phyloP scores from a whole-genome alignment of 37 sponge, comb jelly and placozoan genomes.

The Chondrilla cf. caribensis region DNA sequence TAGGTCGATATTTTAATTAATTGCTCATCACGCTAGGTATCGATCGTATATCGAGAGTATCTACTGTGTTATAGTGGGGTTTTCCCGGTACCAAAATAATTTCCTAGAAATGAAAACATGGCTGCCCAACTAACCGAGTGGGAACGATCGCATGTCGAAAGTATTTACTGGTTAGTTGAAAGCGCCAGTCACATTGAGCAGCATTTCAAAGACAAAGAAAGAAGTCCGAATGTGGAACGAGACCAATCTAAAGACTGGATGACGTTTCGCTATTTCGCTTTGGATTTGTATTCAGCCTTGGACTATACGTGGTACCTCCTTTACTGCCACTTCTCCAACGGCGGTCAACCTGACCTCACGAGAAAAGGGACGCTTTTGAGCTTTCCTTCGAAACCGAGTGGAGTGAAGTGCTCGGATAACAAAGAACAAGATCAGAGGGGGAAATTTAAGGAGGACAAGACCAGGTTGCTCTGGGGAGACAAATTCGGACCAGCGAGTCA shows the following conservation, averaged over 20 bases:
- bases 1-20: no score
- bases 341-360: slow-evolving; percentile 15
- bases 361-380: slow-evolving; percentile 16
- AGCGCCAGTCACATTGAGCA: no score
- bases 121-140: slow-evolving; percentile 9
- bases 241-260: slow-evolving; percentile 15
- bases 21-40: no score
- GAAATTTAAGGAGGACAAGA: slow-evolving; percentile 28
- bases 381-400: slow-evolving; percentile 27
- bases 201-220: neutral
- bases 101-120: neutral
- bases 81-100: no score
- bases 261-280: slow-evolving; percentile 7
- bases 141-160: slow-evolving; percentile 8
- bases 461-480: slow-evolving; percentile 10
- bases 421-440: neutral
- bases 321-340: slow-evolving; percentile 44
- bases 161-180: neutral
- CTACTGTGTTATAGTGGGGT: no score
- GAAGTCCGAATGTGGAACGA: neutral
- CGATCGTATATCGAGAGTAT: no score
- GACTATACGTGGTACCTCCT: slow-evolving; percentile 38
- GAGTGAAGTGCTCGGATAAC: slow-evolving; percentile 17
- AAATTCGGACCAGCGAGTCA: slow-evolving; percentile 19
- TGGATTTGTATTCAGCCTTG: slow-evolving; percentile 29